Evolutionary conservation across 1,140 invertebrate genomes (phyloP).

Genomic region (Magallana gigas): DNA sequence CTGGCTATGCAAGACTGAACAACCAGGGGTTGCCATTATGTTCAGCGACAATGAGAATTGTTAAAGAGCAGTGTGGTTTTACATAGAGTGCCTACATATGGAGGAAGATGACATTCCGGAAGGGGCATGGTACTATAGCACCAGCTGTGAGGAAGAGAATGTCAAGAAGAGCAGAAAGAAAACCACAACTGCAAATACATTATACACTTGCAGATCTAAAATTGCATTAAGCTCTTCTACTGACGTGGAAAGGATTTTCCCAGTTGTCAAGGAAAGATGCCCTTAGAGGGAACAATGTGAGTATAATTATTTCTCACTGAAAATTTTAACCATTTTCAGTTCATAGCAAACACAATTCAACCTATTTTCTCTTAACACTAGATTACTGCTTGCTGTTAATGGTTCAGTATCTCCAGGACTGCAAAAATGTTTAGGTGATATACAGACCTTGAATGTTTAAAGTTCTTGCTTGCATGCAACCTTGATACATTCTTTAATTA

Average conservation of each 20-base stretch:
- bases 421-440: background rate
- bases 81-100: constrained; percentile 50
- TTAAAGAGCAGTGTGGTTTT: constrained; percentile 38
- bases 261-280: constrained; percentile 51
- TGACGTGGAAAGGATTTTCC: constrained; percentile 46
- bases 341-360: constrained; percentile 46
- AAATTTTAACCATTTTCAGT: constrained; percentile 50
- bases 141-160: background rate
- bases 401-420: constrained; percentile 45
- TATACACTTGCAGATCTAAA: background rate
- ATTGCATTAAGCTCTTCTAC: constrained; percentile 6
- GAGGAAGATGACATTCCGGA: constrained; percentile 46
- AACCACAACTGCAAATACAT: background rate
- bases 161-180: background rate
- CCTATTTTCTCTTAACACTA: constrained; percentile 51
- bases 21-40: background rate
- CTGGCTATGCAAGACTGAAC: too few species aligned
- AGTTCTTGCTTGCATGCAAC: too few species aligned
- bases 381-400: constrained; percentile 42
- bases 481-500: too few species aligned
- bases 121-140: constrained; percentile 45
- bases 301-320: constrained; percentile 45
- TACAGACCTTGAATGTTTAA: background rate
- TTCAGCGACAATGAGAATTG: background rate
- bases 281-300: constrained; percentile 53